These are phyloP conservation scores for Listronotus bonariensis DNA, from an alignment of 1,140 invertebrate species.

Conservation along the genomic window DNA sequence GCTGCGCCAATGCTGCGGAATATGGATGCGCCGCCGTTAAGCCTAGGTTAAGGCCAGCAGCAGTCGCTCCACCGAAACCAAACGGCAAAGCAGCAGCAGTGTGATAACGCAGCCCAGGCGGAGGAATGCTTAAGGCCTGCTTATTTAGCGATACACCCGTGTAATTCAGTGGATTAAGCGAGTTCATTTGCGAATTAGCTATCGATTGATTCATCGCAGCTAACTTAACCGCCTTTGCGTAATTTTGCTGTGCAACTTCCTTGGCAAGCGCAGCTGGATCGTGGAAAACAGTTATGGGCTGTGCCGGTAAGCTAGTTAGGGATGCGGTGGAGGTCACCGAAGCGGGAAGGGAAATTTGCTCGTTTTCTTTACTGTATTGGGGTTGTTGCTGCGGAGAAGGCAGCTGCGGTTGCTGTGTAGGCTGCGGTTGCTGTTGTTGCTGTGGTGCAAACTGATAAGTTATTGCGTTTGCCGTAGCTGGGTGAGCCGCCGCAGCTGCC, in stretches of 20 bases:
- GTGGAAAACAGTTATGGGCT: slow-evolving; percentile 37
- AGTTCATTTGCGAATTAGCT: slow-evolving; percentile 47
- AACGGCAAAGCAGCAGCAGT: slow-evolving; percentile 39
- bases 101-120: slow-evolving; percentile 43
- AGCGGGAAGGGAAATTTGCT: slow-evolving; percentile 21
- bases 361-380: slow-evolving; percentile 34
- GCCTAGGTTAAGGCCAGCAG: slow-evolving; percentile 43
- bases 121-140: slow-evolving; percentile 59
- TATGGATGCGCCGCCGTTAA: slow-evolving; percentile 48
- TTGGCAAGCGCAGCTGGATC: slow-evolving; percentile 71
- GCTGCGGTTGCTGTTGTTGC: slow-evolving; percentile 21
- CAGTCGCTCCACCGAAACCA: slow-evolving; percentile 38
- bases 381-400: slow-evolving; percentile 37
- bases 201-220: slow-evolving; percentile 60
- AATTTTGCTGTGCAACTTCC: slow-evolving; percentile 78
- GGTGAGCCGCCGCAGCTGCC: slow-evolving; percentile 24
- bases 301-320: slow-evolving; percentile 34
- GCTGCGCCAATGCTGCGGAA: slow-evolving; percentile 51
- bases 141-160: slow-evolving; percentile 76
- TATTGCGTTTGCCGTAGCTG: slow-evolving; percentile 12
- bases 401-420: slow-evolving; percentile 42
- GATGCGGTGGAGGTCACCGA: slow-evolving; percentile 29
- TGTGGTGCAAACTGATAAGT: slow-evolving; percentile 4
- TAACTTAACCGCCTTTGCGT: slow-evolving; percentile 69
- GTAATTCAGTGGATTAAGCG: slow-evolving; percentile 71